Base-by-base conservation (phyloP, 1,140 invertebrate genomes). In the Trichomalopsis sarcophagae region DNA sequence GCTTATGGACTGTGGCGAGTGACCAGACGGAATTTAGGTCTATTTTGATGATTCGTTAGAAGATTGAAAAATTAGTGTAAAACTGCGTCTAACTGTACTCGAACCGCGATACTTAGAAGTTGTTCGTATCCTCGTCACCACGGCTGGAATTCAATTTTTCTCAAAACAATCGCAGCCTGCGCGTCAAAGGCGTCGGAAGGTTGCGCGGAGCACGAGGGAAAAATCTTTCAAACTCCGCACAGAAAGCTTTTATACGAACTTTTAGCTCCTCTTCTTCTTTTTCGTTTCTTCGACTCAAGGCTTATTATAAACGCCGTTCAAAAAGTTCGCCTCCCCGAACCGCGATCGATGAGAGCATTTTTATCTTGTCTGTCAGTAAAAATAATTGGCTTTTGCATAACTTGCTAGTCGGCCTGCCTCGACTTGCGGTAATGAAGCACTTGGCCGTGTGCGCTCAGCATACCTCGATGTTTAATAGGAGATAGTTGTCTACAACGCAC, bases 321-420 rank as follows among this genome's bases (percentile, higher is more conserved):
- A 13, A 71, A 71, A 71, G 68, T 71, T 71, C 14, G 10, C 27
- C 10, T 69, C 66, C n/a, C 9, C 4, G 5, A 69, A 7, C 23
- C 9, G 66, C 23, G 68, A 71, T 71, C 68, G 68, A 71, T 71
- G 23, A 71, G 21, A 11, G 10, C 23, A 5, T 33, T 71, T 33
- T 71, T 33, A 71, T 71, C 68, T 71, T n/a, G 68, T 21, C 7
- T 30, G 68, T 17, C 30, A 33, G 68, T 33, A 30, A 71, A 71
- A 71, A 71, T 71, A 71, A 71, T 71, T 71, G 68, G 68, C 68
- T 71, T 30, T 71, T 30, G 27, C 68, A 30, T 71, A 71, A n/a
- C 27, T 27, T 13, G 68, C 27, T 17, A 71, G 27, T 27, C 2
- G 27, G 68, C 21, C 17, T 7, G 4, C 47, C 50, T 11, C 2